These are phyloP conservation scores for Trichechus manatus DNA, from an alignment of 2,113 vertebrate genomes.

Conservation along the genomic window DNA sequence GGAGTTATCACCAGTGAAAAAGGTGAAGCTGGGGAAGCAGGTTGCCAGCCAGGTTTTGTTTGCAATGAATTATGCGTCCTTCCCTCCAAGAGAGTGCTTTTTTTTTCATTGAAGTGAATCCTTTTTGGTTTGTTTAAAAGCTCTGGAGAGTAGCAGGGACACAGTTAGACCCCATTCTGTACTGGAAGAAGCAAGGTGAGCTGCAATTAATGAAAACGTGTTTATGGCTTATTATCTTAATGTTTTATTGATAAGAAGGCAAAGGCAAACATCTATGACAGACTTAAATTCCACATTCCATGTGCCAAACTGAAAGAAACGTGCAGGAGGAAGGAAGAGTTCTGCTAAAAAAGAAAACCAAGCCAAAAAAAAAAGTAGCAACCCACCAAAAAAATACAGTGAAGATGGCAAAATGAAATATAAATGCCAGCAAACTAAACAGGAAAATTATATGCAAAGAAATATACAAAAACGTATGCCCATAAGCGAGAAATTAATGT, in stretches of 20 bases:
- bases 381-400: neutral
- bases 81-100: neutral
- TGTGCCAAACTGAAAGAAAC: neutral
- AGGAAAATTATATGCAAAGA: neutral
- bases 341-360: neutral
- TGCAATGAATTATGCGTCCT: neutral
- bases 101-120: neutral
- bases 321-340: neutral
- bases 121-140: neutral
- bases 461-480: neutral
- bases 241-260: neutral
- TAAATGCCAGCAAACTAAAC: neutral
- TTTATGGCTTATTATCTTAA: neutral
- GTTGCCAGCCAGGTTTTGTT: neutral
- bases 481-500: neutral
- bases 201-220: neutral
- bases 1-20: neutral
- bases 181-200: neutral
- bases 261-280: neutral
- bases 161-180: neutral
- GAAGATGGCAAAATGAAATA: neutral
- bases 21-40: neutral
- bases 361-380: neutral
- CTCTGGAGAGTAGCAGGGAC: neutral
- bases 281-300: neutral